Base-by-base conservation (phyloP, 2,797 vertebrate species). In the Macroramphosus scolopax region DNA sequence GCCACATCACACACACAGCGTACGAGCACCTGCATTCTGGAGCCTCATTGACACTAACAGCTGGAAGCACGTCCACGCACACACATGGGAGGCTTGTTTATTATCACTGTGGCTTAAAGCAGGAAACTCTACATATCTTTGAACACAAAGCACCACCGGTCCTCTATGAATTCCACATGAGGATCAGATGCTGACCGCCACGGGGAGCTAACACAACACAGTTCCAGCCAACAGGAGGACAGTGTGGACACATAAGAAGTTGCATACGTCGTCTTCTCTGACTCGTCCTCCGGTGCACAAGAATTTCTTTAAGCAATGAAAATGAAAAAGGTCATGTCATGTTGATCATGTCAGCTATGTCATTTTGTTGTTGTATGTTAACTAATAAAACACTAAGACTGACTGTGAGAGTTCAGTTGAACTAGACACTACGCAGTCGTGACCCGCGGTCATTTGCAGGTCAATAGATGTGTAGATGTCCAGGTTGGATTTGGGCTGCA, bases 221-320 rank as follows among this genome's bases (percentile, higher is more conserved):
- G 4, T 5, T 6, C 39, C 29, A 49, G 49, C 32, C 53, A 57
- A 75, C 25, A 3, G 32, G 34, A 51, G 1, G 15, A 56, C 22
- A 39, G 17, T 5, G 8, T 8, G 17, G 7, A 32, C 3, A 38
- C 17, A 17, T 5, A 30, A 40, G 32, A n/a, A 46, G 13, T 3
- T 45, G 48, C 78, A 0, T 82, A 86, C 80, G 13, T 68, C 64
- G 8, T 68, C 50, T 0, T 84, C 79, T 47, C 58, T 39, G 74
- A 89, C 64, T 76, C 85, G 84, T 80, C 84, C 79, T 86, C 85
- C 85, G 62, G 77, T 86, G 85, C 82, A 91, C 53, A 88, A 72
- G 77, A 90, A 74, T 39, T 81, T 74, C 84, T 80, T 89, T 75
- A 65, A 26, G 17, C 18, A 24, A 40, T 28, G 66, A 40, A 58